A percentile compares a stretch with the other conserved stretches of the same genome.
phyloP scores from a whole-genome alignment of 2,888 invertebrate genomes.

The Tiphia femorata region DNA sequence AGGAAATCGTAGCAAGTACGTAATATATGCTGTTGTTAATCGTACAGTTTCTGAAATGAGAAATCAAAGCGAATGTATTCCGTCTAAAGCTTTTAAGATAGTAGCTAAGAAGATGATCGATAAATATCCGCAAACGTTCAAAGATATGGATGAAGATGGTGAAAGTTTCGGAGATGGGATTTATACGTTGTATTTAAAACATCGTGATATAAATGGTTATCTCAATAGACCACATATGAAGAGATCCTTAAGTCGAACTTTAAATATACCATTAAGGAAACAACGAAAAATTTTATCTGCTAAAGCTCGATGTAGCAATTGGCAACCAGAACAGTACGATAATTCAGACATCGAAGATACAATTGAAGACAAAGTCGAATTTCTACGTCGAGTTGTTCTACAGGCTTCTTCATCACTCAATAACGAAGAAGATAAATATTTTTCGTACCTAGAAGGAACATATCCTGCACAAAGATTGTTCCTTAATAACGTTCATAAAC shows the following conservation, averaged over 20 bases:
- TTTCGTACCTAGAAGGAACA: too few species aligned
- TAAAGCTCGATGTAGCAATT: conserved; percentile 12
- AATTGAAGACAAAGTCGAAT: not conserved
- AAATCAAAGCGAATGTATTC: not conserved
- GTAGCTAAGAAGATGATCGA: conserved; percentile 1
- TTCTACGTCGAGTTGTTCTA: not conserved
- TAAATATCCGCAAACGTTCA: conserved; percentile 3
- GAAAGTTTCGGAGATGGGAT: conserved; percentile 1
- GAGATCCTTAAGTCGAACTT: not conserved
- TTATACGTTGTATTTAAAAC: conserved; percentile 5
- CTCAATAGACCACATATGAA: conserved; percentile 8
- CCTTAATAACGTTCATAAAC: too few species aligned
- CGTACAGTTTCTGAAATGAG: conserved; percentile 1
- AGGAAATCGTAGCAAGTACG: not conserved
- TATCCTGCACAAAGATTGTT: too few species aligned
- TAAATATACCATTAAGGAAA: conserved; percentile 6
- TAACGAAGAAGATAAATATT: too few species aligned
- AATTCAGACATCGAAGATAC: conserved; percentile 2
- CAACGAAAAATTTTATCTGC: conserved; percentile 8
- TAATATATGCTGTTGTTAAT: conserved; percentile 1
- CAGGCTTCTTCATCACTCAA: too few species aligned
- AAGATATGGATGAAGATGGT: conserved; percentile 5
- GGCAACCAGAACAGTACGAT: conserved; percentile 5
- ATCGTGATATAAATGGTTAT: conserved; percentile 5
- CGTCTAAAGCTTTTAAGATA: conserved; percentile 8